A percentile compares a stretch with the other conserved stretches of the same genome.
Conservation (phyloP, 1,140 invertebrate genomes). For the Cydia pomonella region DNA sequence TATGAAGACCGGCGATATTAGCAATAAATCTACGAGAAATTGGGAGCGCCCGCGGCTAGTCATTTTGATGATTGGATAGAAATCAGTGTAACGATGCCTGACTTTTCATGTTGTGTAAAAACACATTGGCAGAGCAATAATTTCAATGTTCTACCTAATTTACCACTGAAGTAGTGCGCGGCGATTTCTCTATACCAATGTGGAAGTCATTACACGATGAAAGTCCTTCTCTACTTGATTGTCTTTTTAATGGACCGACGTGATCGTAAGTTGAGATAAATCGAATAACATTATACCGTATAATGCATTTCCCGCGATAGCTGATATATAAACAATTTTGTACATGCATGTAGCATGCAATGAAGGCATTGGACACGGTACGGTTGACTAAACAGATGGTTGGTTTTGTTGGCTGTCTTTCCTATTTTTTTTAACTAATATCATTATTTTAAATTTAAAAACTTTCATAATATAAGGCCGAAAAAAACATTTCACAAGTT, state of each 20-base stretch:
- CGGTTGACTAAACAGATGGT: neutral
- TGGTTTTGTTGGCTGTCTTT: neutral
- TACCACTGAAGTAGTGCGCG: slow-evolving; percentile 26
- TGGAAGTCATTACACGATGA: slow-evolving; percentile 43
- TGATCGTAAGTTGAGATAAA: slow-evolving; percentile 23
- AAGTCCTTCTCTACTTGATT: slow-evolving; percentile 45
- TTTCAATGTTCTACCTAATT: slow-evolving; percentile 31
- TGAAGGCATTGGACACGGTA: neutral
- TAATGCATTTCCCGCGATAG: slow-evolving; percentile 20
- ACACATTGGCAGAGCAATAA: neutral
- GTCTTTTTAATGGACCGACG: slow-evolving; percentile 29
- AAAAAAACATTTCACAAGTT: too few relatives aligned
- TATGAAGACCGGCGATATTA: too few relatives aligned
- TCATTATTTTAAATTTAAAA: neutral
- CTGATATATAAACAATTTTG: neutral
- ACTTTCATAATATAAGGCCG: too few relatives aligned
- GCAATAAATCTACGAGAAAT: neutral
- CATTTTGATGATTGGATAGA: slow-evolving; percentile 2
- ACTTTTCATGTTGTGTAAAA: slow-evolving; percentile 7
- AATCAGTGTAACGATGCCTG: slow-evolving; percentile 7
- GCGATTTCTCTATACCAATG: slow-evolving; percentile 43
- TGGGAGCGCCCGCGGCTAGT: neutral
- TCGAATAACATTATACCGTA: slow-evolving; percentile 22
- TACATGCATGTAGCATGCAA: neutral
- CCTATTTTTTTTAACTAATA: neutral